These are phyloP conservation scores for Platichthys flesus DNA, from an alignment of 2,113 vertebrate genomes.

Conservation along the genomic window DNA sequence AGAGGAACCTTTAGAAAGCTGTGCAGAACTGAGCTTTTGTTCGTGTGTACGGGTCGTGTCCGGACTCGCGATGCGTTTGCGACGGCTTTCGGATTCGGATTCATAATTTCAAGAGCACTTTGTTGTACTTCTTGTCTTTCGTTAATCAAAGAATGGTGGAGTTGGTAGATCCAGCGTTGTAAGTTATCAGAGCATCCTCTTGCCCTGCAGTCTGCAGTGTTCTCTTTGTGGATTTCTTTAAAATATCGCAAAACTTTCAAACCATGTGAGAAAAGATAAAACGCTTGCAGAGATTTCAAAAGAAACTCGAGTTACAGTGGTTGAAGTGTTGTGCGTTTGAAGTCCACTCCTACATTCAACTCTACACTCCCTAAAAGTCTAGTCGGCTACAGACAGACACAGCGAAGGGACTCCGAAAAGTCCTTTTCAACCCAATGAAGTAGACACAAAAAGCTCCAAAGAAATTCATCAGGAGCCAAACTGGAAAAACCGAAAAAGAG, in stretches of 20 bases:
- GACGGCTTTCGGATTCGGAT: background rate
- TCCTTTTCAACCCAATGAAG: background rate
- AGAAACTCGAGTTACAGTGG: background rate
- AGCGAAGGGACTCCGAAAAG: background rate
- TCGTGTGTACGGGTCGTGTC: background rate
- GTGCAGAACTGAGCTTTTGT: constrained; percentile 27
- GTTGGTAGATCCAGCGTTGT: background rate
- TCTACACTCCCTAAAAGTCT: background rate
- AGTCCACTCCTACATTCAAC: background rate
- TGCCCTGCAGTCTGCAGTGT: background rate
- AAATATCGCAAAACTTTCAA: background rate
- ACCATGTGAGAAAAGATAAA: background rate
- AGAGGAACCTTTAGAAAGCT: constrained; percentile 38
- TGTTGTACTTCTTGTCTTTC: background rate
- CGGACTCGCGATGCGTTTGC: background rate
- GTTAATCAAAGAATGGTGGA: background rate
- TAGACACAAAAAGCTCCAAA: background rate
- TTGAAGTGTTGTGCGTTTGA: background rate
- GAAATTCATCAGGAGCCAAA: background rate
- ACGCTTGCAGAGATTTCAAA: background rate
- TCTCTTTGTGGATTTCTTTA: background rate
- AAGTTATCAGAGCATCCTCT: background rate
- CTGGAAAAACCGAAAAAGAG: constrained; percentile 11
- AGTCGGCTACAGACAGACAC: no score
- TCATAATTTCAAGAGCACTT: constrained; percentile 5